Evolutionary conservation across 2,888 invertebrate species (phyloP).

Genomic region (Lasius fuliginosus): DNA sequence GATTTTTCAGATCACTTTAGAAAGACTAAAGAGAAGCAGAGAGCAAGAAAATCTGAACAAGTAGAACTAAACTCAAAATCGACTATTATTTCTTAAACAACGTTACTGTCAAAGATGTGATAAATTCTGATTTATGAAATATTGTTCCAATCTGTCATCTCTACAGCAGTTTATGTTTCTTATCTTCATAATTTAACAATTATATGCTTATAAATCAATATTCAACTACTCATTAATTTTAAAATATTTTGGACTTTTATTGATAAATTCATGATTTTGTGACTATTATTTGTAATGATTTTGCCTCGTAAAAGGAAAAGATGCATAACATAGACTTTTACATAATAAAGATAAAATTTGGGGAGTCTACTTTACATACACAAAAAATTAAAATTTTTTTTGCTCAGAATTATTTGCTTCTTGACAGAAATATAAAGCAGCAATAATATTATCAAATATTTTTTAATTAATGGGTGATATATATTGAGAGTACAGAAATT

Average conservation of each 20-base stretch:
- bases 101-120: background rate
- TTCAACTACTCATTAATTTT: background rate
- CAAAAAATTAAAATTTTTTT: background rate
- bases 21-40: background rate
- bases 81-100: constrained; percentile 1
- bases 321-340: background rate
- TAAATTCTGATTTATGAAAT: background rate
- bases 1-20: constrained; percentile 49
- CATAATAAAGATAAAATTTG: background rate
- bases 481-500: background rate
- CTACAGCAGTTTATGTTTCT: background rate
- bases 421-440: background rate
- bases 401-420: background rate
- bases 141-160: background rate
- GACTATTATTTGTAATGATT: background rate
- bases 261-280: background rate
- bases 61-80: background rate
- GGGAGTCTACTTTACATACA: background rate
- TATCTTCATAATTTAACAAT: background rate
- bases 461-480: background rate
- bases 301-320: background rate
- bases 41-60: constrained; percentile 15
- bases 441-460: background rate
- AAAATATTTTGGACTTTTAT: background rate
- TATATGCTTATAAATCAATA: background rate